A percentile compares a stretch with the other conserved stretches of the same genome.
Conservation (phyloP, 2,888 invertebrate genomes). For the Pachydiplax longipennis region DNA sequence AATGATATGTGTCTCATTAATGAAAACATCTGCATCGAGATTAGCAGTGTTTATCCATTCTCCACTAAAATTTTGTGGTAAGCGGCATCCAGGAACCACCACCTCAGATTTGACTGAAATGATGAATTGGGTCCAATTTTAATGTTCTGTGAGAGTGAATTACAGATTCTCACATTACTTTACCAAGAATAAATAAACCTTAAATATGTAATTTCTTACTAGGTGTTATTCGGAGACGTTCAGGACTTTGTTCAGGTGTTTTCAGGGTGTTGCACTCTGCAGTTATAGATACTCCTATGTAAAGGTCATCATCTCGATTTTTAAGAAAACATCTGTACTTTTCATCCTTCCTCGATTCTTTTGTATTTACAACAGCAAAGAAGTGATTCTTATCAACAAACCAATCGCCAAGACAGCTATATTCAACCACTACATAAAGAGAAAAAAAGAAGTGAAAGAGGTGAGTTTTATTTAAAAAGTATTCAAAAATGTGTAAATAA, state of each 20-base stretch:
- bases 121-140: neutral
- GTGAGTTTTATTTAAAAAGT: neutral
- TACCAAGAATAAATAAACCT: neutral
- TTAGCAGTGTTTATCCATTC: constrained; percentile 98
- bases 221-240: constrained; percentile 84
- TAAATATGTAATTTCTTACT: constrained; percentile 61
- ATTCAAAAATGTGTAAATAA: neutral
- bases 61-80: constrained; percentile 93
- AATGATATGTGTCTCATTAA: constrained; percentile 96
- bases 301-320: constrained; percentile 92
- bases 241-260: constrained; percentile 92
- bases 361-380: constrained; percentile 96
- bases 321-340: constrained; percentile 93
- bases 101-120: constrained; percentile 77
- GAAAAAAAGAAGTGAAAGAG: neutral
- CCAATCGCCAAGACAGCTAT: constrained; percentile 94
- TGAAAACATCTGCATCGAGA: constrained; percentile 90
- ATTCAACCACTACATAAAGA: constrained; percentile 74
- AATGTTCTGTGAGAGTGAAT: neutral
- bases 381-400: constrained; percentile 95
- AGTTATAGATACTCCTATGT: constrained; percentile 90
- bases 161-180: neutral
- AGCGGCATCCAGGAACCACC: constrained; percentile 87
- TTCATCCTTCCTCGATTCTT: constrained; percentile 93
- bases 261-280: constrained; percentile 92